These are phyloP conservation scores for Psittacula derbiana DNA, from an alignment of 2,797 vertebrate species.

Conservation along the genomic window DNA sequence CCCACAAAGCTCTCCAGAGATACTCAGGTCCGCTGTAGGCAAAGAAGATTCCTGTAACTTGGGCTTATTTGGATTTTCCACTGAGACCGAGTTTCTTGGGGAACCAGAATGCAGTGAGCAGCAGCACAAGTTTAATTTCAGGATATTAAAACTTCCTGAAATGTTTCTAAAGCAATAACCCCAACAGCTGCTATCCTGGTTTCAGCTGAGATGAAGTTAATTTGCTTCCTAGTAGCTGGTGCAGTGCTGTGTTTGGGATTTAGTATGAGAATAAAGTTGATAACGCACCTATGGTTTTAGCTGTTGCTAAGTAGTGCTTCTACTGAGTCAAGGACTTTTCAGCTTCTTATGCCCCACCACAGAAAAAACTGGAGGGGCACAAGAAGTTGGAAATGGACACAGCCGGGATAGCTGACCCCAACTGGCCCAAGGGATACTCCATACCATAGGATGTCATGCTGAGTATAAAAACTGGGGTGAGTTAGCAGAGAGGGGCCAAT, in stretches of 20 bases:
- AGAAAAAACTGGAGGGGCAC: neutral
- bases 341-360: neutral
- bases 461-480: neutral
- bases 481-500: neutral
- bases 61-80: neutral
- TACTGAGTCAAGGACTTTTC: neutral
- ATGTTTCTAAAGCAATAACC: neutral
- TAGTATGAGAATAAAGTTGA: neutral
- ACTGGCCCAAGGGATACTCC: neutral
- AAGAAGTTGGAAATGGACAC: neutral
- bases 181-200: conserved; percentile 4
- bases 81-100: neutral
- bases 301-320: neutral
- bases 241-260: neutral
- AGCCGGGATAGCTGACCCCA: neutral
- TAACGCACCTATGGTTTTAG: neutral
- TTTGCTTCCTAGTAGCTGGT: neutral
- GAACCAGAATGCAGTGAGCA: fast-evolving
- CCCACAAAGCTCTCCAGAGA: neutral
- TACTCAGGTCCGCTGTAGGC: neutral
- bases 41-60: neutral
- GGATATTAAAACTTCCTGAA: neutral
- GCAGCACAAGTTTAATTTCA: neutral
- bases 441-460: neutral
- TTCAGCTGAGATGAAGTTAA: neutral